Evolutionary conservation across 1,140 invertebrate species (phyloP), one percentile per base, ranked within the genome.

Genomic region (Penaeus japonicus): DNA sequence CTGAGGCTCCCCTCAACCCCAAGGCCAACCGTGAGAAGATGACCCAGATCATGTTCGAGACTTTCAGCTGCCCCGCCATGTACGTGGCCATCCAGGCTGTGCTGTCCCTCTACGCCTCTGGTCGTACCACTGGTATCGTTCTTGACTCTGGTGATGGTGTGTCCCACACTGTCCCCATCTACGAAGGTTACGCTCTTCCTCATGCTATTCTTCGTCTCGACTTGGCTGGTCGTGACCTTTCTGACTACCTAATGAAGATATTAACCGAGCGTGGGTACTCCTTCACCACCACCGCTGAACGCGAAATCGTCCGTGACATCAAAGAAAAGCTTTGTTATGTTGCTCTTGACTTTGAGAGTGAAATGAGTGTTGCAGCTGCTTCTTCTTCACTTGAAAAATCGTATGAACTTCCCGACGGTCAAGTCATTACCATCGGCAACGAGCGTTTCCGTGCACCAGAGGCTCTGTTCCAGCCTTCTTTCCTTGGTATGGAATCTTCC

Each of bases 51-150:
- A 97, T 98, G 96, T 98, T 98, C 92, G 97, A 98, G 92, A 97
- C 96, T 90, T 97, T 97, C 95, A 97, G 97, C 94, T 96, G 96
- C 59, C 97, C 97, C 4, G 97, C 97, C 84, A 97, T 98, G 96
- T 97, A 98, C 92, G 97, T 98, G 12, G 96, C 96, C 89, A 97
- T 97, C 92, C 97, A 98, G 92, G 97, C 97, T 90, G 97, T 98
- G 73, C 95, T 98, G 78, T 98, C 97, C 32, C 93, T 98, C 91
- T 98, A 98, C 93, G 96, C 97, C 90, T 97, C 96, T 92, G 97
- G 97, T 94, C 96, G 97, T 95, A 98, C 97, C 92, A 98, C 97
- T 91, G 97, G 97, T 95, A 97, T 98, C 91, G 97, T 98, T 10
- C 93, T 98, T 86, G 97, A 98, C 92, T 96, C 96, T 78, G 97